Base-by-base conservation (phyloP, 2,113 vertebrate genomes). In the Muntiacus reevesi region DNA sequence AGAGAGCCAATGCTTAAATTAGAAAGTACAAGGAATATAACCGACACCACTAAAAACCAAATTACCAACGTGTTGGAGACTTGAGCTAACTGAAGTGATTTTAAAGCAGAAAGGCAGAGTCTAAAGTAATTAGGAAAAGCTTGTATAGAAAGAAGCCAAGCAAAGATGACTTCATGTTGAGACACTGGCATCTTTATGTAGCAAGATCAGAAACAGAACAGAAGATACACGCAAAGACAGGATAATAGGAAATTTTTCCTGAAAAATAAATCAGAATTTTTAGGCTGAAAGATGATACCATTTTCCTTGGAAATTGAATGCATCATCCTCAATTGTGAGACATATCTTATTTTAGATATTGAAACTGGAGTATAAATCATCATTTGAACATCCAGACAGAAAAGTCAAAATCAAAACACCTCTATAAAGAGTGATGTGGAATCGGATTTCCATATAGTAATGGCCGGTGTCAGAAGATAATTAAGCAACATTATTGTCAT, bases 381-480 rank as follows among this genome's bases (percentile, higher is more conserved):
- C 82, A 36, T 62, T 52, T 94, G 25, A 94, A 90, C 7, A 67
- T 30, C 10, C 13, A 83, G 27, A 76, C 1, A 79, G 50, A 78
- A 95, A 91, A 97, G 21, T 62, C 7, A 97, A 90, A 89, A 88
- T 60, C 55, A 45, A 93, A 81, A 64, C 12, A 76, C 6, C 62
- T n/a, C 14, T 33, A 45, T 13, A 83, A 27, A 23, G 6, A 13
- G 0, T 27, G 71, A 93, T 2, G 3, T 5, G 19, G 15, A 71
- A 94, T 27, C 2, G 2, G 19, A 85, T 67, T 76, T 28, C 50
- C 17, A 28, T 40, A 40, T 7, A 47, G 6, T 28, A 33, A 87
- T 36, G 87, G 25, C 6, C 33, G n/a, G 27, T 25, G 33, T 64
- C 16, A 54, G 64, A 88, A 88, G 28, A 60, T 15, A 95, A 28